These are phyloP conservation scores for Chelon labrosus DNA, from an alignment of 2,797 vertebrate species.

Conservation along the genomic window DNA sequence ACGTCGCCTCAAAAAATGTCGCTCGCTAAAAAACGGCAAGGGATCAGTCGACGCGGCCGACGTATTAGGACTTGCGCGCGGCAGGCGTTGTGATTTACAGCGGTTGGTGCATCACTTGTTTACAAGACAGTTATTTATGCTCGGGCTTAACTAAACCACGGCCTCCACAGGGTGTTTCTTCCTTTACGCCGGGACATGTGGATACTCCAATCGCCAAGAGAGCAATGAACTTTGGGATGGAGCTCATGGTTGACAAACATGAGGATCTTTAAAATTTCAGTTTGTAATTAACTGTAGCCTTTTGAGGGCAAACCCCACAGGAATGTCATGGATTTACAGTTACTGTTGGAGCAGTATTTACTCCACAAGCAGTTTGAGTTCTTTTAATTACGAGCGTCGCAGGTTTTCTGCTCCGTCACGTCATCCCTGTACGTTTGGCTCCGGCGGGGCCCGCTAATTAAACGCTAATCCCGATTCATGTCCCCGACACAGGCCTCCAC, in stretches of 20 bases:
- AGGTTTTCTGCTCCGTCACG: slow-evolving; percentile 51
- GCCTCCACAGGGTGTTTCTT: slow-evolving; percentile 13
- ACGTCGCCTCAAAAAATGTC: slow-evolving; percentile 9
- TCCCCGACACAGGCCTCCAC: slow-evolving; percentile 34
- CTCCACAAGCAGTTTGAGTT: slow-evolving; percentile 6
- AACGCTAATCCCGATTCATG: slow-evolving; percentile 64
- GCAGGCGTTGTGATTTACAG: slow-evolving; percentile 19
- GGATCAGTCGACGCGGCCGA: slow-evolving; percentile 17
- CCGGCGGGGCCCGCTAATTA: slow-evolving; percentile 56
- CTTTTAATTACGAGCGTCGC: too few species aligned
- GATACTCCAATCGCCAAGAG: slow-evolving; percentile 20
- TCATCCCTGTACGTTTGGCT: slow-evolving; percentile 43
- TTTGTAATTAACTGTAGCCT: slow-evolving; percentile 17
- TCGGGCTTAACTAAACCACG: slow-evolving; percentile 13
- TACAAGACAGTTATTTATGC: slow-evolving; percentile 38
- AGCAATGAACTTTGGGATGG: slow-evolving; percentile 21
- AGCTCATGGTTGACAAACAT: slow-evolving; percentile 30
- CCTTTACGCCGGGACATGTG: slow-evolving; percentile 12
- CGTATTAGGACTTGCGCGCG: slow-evolving; percentile 10
- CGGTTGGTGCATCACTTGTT: slow-evolving; percentile 4
- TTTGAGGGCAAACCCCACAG: slow-evolving; percentile 10
- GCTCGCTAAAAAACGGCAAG: slow-evolving; percentile 22
- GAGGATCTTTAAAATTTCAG: slow-evolving; percentile 24
- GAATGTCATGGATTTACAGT: slow-evolving; percentile 14
- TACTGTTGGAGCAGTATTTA: slow-evolving; percentile 13